A percentile compares a stretch with the other conserved stretches of the same genome.
Evolutionary conservation across 2,888 invertebrate genomes (phyloP).

Genomic region (Mythimna lalbum): DNA sequence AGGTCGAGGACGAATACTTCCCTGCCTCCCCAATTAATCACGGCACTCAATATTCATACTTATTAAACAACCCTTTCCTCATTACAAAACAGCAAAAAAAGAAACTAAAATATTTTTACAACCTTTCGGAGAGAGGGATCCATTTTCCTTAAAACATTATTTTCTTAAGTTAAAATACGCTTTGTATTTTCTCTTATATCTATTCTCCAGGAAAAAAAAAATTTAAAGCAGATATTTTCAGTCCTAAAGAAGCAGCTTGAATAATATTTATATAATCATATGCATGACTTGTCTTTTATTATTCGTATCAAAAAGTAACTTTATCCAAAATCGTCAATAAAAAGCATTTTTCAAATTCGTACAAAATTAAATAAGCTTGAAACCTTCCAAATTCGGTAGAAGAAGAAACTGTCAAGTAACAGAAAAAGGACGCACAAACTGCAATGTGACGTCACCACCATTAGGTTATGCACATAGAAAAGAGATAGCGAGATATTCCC

Average conservation of each 20-base stretch:
- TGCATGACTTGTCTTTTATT: too few species aligned
- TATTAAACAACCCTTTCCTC: constrained; percentile 39
- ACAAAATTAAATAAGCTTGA: too few species aligned
- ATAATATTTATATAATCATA: too few species aligned
- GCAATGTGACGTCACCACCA: too few species aligned
- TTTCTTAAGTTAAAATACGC: neutral
- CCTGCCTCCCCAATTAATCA: constrained; percentile 36
- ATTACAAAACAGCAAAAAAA: constrained; percentile 8
- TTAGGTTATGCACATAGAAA: too few species aligned
- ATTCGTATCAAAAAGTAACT: too few species aligned
- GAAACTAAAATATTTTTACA: neutral
- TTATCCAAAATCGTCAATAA: too few species aligned
- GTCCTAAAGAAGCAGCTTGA: constrained; percentile 11
- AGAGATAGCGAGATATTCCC: too few species aligned
- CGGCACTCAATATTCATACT: constrained; percentile 34
- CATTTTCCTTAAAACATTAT: constrained; percentile 2
- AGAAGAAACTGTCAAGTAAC: too few species aligned
- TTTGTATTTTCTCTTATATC: neutral
- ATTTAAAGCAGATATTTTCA: neutral
- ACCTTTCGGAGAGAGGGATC: neutral
- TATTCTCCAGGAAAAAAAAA: neutral
- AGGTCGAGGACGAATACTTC: constrained; percentile 40
- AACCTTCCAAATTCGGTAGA: too few species aligned
- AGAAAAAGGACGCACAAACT: too few species aligned
- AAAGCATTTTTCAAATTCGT: too few species aligned